These are phyloP conservation scores for Spea hammondii DNA, from an alignment of 2,797 vertebrate genomes.

Conservation along the genomic window DNA sequence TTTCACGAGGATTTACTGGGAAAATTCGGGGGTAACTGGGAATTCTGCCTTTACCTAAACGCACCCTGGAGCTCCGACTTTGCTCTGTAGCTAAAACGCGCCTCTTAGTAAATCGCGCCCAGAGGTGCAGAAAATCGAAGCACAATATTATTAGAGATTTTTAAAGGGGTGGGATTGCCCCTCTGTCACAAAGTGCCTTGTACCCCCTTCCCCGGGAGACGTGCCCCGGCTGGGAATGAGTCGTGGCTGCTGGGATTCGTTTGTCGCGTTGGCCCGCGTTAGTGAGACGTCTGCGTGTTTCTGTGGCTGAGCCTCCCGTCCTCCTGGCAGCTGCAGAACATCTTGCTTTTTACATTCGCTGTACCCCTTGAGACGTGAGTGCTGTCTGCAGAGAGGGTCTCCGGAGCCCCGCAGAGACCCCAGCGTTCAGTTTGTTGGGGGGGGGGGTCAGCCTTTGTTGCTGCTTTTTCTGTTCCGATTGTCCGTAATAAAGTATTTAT, in stretches of 20 bases:
- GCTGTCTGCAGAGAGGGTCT: conserved; percentile 2
- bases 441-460: conserved; percentile 4
- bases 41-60: no score
- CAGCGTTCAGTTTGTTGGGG: background rate
- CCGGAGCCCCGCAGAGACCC: background rate
- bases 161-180: no score
- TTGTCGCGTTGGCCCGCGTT: no score
- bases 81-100: no score
- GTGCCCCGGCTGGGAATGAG: background rate
- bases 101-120: no score
- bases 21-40: no score
- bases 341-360: background rate
- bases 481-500: conserved; percentile 52
- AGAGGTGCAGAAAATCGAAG: no score
- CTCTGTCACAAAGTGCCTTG: conserved; percentile 16
- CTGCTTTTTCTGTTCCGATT: conserved; percentile 35
- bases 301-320: background rate
- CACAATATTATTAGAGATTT: no score
- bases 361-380: background rate
- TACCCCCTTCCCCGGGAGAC: background rate
- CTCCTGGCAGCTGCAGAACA: no score
- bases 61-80: no score
- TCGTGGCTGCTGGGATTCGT: no score
- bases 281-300: conserved; percentile 13
- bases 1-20: no score